Base-by-base conservation (phyloP, 2,888 invertebrate species). In the Diarsia mendica region DNA sequence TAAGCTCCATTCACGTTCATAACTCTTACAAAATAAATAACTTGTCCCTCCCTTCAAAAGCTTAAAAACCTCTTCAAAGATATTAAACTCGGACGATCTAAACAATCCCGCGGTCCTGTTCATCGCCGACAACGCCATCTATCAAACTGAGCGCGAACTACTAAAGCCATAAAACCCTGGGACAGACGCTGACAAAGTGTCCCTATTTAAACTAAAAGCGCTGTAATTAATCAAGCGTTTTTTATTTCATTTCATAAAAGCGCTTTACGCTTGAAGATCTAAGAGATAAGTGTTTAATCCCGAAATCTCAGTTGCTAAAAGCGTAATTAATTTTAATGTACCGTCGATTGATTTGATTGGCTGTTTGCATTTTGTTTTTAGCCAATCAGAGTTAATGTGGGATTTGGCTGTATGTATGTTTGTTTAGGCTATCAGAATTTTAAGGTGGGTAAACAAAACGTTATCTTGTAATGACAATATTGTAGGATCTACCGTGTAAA, bases 191-290 rank as follows among this genome's bases (percentile, higher is more conserved):
- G 84, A 83, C 67, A 84, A 76, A 82, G 67, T 80, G 72, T 64
- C 60, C 39, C 60, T 51, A 83, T 76, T 84, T 80, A 75, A 58
- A 84, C 64, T 69, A 76, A 83, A 72, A 76, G 80, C 80, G 64
- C 64, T 20, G 76, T 61, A 84, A 80, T 82, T 82, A 82, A 76
- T 82, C 80, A 80, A 80, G 60, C 64, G 75, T 84, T 76, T 71
- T 82, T 84, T 83, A 80, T 84, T 76, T 72, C 58, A 72, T 76
- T 76, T 76, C 68, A 69, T 76, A 82, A 72, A 68, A 80, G 60
- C 66, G 68, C 60, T 80, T 72, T 67, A 39, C n/a, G 66, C 39
- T 64, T 73, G 28, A 55, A 72, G 49, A 82, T 82, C 61, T 66
- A 61, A n/a, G 11, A 63, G 67, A 76, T 68, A 72, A 63, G 33